Percentiles rank a stretch among this genome's conserved stretches.
Evolutionary conservation across 1,140 invertebrate genomes (phyloP).

Genomic region (Meloidogyne exigua): DNA sequence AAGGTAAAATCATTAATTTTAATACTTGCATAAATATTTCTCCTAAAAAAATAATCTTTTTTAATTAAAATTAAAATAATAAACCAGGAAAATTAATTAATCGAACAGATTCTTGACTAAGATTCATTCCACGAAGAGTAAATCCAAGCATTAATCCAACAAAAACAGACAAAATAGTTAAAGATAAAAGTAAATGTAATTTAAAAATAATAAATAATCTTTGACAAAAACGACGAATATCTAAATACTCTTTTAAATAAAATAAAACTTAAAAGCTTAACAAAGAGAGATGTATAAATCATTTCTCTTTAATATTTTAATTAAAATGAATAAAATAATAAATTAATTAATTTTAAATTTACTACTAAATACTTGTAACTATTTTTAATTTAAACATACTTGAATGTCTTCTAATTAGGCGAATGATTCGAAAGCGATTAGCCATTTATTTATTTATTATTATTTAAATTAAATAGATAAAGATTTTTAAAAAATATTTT

Average conservation of each 20-base stretch:
- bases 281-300: no score
- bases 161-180: constrained; percentile 57
- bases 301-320: no score
- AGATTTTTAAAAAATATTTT: no score
- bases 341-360: no score
- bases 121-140: constrained; percentile 43
- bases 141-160: constrained; percentile 55
- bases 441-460: background rate
- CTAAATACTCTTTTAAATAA: no score
- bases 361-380: no score
- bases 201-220: constrained; percentile 37
- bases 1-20: constrained; percentile 51
- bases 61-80: constrained; percentile 15
- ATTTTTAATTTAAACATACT: no score
- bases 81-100: constrained; percentile 58
- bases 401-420: background rate
- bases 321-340: no score
- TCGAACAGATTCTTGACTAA: constrained; percentile 49
- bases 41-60: constrained; percentile 1
- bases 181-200: constrained; percentile 55
- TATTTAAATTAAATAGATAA: no score
- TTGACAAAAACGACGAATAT: constrained; percentile 1
- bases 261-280: no score
- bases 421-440: background rate
- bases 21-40: constrained; percentile 55